A percentile compares a stretch with the other conserved stretches of the same genome.
These are phyloP conservation scores for Chamaea fasciata DNA, from an alignment of 2,113 vertebrate species.

Conservation along the genomic window DNA sequence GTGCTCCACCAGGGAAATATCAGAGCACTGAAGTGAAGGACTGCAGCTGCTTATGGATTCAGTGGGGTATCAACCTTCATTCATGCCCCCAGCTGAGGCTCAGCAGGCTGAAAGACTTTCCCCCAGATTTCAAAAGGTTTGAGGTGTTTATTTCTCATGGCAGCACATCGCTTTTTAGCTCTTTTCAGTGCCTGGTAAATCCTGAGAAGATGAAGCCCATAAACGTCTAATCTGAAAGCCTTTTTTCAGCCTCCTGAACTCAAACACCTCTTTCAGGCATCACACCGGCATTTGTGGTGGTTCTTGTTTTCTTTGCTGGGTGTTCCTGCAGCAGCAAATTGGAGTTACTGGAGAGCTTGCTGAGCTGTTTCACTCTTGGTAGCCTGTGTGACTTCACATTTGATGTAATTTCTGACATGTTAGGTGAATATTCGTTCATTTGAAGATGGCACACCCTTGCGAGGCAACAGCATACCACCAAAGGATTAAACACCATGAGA, in stretches of 20 bases:
- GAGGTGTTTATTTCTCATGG: neutral
- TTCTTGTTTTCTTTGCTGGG: neutral
- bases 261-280: neutral
- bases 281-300: neutral
- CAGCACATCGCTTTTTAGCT: neutral
- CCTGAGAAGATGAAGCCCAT: neutral
- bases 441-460: neutral
- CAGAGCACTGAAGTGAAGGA: neutral
- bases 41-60: neutral
- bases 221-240: neutral
- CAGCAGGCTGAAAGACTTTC: neutral
- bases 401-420: neutral
- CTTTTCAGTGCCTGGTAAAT: neutral
- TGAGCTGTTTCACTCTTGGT: neutral
- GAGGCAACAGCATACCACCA: neutral
- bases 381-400: neutral
- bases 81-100: accelerated
- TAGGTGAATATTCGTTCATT: neutral
- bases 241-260: neutral
- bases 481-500: neutral
- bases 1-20: neutral
- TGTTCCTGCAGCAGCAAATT: neutral
- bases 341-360: neutral
- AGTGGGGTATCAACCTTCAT: neutral
- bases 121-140: neutral